Percentiles rank a stretch among this genome's conserved stretches.
Evolutionary conservation across 2,888 invertebrate genomes (phyloP).

Genomic region (Cremastinae sp.): DNA sequence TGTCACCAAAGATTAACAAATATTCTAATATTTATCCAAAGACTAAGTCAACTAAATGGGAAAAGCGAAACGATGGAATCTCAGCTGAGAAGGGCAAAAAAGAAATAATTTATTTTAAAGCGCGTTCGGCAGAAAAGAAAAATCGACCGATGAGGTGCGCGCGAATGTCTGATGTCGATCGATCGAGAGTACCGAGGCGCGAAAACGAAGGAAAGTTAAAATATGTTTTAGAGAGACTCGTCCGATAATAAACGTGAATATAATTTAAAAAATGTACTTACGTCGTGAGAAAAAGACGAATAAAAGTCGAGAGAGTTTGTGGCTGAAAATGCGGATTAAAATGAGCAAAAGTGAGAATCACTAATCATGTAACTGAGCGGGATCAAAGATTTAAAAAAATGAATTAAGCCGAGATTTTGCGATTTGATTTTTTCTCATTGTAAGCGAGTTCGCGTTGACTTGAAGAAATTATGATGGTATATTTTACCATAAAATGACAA

Average conservation of each 20-base stretch:
- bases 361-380: slow-evolving; percentile 45
- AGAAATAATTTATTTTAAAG: slow-evolving; percentile 4
- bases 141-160: background rate
- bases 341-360: slow-evolving; percentile 30
- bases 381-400: slow-evolving; percentile 46
- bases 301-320: slow-evolving; percentile 8
- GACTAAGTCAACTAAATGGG: slow-evolving; percentile 54
- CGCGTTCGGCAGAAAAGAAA: slow-evolving; percentile 14
- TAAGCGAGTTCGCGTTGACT: slow-evolving; percentile 9
- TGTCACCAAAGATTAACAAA: slow-evolving; percentile 63
- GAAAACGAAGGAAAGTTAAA: slow-evolving; percentile 50
- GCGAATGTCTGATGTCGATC: slow-evolving; percentile 17
- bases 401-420: slow-evolving; percentile 42
- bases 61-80: slow-evolving; percentile 19
- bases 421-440: slow-evolving; percentile 19
- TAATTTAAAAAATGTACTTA: slow-evolving; percentile 48
- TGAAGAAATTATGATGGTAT: no score
- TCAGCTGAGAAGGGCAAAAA: background rate
- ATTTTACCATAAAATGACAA: no score
- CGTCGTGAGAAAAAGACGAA: slow-evolving; percentile 22
- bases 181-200: background rate
- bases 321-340: slow-evolving; percentile 14
- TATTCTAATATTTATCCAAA: slow-evolving; percentile 63
- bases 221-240: slow-evolving; percentile 35
- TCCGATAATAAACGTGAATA: slow-evolving; percentile 30